Evolutionary conservation across 2,113 vertebrate species (phyloP), one percentile per base, ranked within the genome.

Genomic region (Epinephelus lanceolatus): DNA sequence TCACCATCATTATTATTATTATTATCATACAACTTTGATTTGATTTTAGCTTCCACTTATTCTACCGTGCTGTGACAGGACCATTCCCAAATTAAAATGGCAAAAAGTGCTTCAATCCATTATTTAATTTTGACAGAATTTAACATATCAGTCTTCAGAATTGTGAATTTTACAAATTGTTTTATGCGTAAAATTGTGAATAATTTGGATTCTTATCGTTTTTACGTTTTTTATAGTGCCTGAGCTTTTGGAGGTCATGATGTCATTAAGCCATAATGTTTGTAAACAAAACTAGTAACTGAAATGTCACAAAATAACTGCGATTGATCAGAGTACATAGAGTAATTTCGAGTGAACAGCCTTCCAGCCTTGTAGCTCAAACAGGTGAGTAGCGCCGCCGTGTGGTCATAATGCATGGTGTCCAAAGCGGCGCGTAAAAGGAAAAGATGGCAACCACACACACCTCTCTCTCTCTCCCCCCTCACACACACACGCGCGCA

Each of bases 361-460:
- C 7, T 0, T 19, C 6, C 9, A 74, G 12, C 21, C 18, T 13
- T 13, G 49, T 23, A 30, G 40, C 37, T 78, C 67, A 67, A 57
- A 60, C 76, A 74, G 77, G 75, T n/a, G 62, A 69, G 19, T 84
- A 89, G 93, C 91, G 92, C 92, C 93, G 65, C 89, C 84, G 5
- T 57, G 93, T 91, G 93, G 92, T 61, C 52, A 40, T 23, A 27
- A 17, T 25, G 60, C 30, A 17, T 19, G 13, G 2, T 49, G 12
- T 67, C 23, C 19, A 45, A 65, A 57, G 11, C 23, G 27, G 11
- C 9, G 53, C 27, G 45, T 65, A 14, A 42, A 75, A 76, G 55
- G n/a, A 57, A 42, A 71, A 75, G 45, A 42, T 1, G 0, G 1
- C 18, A 69, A 7, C 30, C n/a, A n/a, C 2, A 0, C 9, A 9